Evolutionary conservation across 2,113 vertebrate species (phyloP), one percentile per base, ranked within the genome.

Genomic region (Carollia perspicillata): DNA sequence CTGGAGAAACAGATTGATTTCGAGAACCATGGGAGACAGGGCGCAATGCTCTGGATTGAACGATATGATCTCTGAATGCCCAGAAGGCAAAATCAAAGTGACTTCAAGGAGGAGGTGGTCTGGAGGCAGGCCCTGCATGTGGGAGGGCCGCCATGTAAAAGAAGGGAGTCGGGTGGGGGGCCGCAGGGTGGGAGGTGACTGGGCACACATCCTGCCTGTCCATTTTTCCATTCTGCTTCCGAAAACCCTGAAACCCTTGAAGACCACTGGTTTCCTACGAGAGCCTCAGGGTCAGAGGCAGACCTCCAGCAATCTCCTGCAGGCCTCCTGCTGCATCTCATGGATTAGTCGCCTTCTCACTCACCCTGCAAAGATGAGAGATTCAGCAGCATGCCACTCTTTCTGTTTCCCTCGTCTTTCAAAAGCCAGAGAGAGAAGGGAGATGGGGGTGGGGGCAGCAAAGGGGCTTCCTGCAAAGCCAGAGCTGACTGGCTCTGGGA

Each of bases 401-500:
- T 53, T 83, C 84, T 53, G 66, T 65, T 53, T 35, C n/a, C 28
- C 30, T 65, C 14, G 88, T 94, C 60, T 68, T 92, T 90, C 42
- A 78, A 77, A 94, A 53, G 51, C 16, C 49, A 66, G 81, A 63
- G 72, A 74, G 53, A 63, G 66, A n/a, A 79, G 26, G 51, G 60
- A 0, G 49, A 51, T 9, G 17, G 37, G 11, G 37, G 17, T 0
- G 22, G 47, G 86, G 89, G 96, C 84, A 68, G 58, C 9, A 26
- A 51, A 35, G 74, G 94, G 79, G 58, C 49, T 85, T 93, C 85
- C 3, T 5, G 74, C 89, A 97, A 98, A 97, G 95, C 95, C 97
- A 42, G 84, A 71, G 96, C 96, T 93, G 49, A 35, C 94, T 55
- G 40, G 90, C 93, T 93, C 63, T 9, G 60, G 85, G 97, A 96